phyloP scores from a whole-genome alignment of 1,140 invertebrate genomes.

The Drosophila nigrodunni region DNA sequence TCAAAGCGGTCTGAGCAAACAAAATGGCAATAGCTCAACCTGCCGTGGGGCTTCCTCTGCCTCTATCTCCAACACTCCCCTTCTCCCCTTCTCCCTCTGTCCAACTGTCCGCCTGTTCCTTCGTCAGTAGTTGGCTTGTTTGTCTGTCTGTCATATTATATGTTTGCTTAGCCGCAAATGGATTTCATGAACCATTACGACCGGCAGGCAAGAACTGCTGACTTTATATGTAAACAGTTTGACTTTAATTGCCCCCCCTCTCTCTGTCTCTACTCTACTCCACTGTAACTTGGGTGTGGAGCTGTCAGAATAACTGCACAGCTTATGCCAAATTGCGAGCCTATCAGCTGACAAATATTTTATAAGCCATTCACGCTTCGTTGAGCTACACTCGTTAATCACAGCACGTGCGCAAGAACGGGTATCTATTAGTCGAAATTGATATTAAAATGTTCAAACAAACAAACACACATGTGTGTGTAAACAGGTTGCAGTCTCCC shows the following conservation, averaged over 20 bases:
- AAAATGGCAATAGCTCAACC: slow-evolving; percentile 30
- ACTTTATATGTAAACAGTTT: slow-evolving; percentile 37
- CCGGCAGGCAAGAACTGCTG: slow-evolving; percentile 33
- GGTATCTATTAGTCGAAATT: slow-evolving; percentile 11
- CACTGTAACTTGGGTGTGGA: slow-evolving; percentile 4
- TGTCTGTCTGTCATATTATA: slow-evolving; percentile 15
- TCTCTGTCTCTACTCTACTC: neutral
- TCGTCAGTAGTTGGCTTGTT: neutral
- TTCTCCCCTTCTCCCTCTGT: neutral
- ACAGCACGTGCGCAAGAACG: slow-evolving; percentile 14
- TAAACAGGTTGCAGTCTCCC: neutral
- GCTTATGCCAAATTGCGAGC: slow-evolving; percentile 34
- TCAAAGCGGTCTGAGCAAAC: slow-evolving; percentile 39
- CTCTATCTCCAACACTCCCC: no score
- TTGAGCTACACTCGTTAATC: slow-evolving; percentile 13
- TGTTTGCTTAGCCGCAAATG: slow-evolving; percentile 55
- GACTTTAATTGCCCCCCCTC: slow-evolving; percentile 47
- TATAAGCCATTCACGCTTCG: slow-evolving; percentile 10
- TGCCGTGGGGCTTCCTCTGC: slow-evolving; percentile 18
- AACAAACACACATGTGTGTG: slow-evolving; percentile 4
- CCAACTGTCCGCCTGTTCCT: neutral
- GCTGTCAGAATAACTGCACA: slow-evolving; percentile 20
- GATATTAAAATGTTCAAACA: slow-evolving; percentile 33
- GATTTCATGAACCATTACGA: slow-evolving; percentile 55
- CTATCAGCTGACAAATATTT: slow-evolving; percentile 39